phyloP scores from a whole-genome alignment of 2,113 vertebrate genomes.

The Forbesichthys agassizii region DNA sequence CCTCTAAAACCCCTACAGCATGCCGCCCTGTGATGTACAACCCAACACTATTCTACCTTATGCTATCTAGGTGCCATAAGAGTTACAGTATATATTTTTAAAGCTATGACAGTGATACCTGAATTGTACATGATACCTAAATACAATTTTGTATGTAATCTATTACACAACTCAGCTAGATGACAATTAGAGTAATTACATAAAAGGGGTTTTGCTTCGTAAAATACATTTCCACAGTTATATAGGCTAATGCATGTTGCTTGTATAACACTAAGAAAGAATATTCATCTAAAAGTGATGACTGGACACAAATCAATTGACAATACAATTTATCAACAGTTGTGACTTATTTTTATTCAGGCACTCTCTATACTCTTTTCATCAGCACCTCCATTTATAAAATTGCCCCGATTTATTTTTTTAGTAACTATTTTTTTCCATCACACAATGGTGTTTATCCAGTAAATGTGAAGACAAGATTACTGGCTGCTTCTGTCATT shows the following conservation, averaged over 20 bases:
- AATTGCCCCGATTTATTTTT: constrained; percentile 48
- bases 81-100: no score
- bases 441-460: constrained; percentile 57
- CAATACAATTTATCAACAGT: constrained; percentile 26
- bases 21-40: no score
- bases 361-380: constrained; percentile 28
- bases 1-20: no score
- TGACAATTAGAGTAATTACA: not conserved
- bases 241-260: not conserved
- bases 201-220: not conserved
- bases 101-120: no score
- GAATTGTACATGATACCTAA: no score
- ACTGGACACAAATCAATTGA: not conserved
- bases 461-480: constrained; percentile 47
- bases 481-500: constrained; percentile 45
- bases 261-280: no score
- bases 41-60: no score
- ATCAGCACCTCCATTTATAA: constrained; percentile 24
- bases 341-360: constrained; percentile 27
- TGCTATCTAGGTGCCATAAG: no score
- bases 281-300: no score
- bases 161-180: not conserved
- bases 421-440: not conserved
- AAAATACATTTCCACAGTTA: not conserved
- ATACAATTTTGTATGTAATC: not conserved